A percentile compares a stretch with the other conserved stretches of the same genome.
Conservation (phyloP, 2,113 vertebrate species). For the Sturnus vulgaris region DNA sequence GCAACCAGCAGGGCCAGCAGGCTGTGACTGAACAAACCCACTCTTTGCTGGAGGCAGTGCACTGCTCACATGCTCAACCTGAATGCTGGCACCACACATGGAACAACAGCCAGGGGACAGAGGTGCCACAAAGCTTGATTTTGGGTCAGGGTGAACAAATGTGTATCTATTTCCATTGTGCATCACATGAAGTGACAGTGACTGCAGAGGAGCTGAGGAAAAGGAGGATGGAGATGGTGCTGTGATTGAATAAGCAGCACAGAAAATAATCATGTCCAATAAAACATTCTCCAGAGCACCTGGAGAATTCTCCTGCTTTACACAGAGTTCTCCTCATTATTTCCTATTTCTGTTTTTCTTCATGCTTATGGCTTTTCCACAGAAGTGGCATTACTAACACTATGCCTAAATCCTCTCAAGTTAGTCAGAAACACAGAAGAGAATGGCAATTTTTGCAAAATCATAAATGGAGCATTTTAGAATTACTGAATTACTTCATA, state of each 20-base stretch:
- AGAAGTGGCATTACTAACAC: background rate
- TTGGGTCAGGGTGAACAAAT: background rate
- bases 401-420: background rate
- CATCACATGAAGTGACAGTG: background rate
- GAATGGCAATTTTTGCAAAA: conserved; percentile 13
- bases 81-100: background rate
- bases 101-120: background rate
- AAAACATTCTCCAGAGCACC: conserved; percentile 10
- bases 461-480: background rate
- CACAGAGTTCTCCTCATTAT: conserved; percentile 6
- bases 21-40: background rate
- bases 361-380: background rate
- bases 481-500: background rate
- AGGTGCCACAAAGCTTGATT: background rate
- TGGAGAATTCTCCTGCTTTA: conserved; percentile 17
- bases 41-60: background rate
- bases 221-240: background rate
- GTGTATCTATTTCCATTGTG: background rate
- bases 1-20: background rate
- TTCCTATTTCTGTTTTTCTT: conserved; percentile 9
- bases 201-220: background rate
- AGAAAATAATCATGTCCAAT: conserved; percentile 18
- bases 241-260: conserved; percentile 15
- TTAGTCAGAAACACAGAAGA: background rate
- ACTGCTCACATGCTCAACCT: background rate